Conservation (phyloP, 2,888 invertebrate species). For the Parasteatoda lunata region DNA sequence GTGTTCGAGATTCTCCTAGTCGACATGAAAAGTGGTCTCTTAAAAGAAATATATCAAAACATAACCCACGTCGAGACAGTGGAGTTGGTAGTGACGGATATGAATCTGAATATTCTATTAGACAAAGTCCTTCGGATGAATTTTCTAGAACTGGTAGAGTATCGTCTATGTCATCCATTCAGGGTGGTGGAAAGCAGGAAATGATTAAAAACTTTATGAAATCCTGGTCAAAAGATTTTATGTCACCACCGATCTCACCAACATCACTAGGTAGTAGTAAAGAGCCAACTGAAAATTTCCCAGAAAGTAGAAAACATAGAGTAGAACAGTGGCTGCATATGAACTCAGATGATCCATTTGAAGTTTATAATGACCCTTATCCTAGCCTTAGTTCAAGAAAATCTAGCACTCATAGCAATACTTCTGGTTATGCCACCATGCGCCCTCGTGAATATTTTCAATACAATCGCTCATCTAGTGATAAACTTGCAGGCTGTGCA, state of each 20-base stretch:
- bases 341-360: constrained; percentile 52
- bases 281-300: constrained; percentile 59
- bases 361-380: constrained; percentile 26
- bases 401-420: constrained; percentile 44
- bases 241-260: constrained; percentile 50
- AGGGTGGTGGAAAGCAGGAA: constrained; percentile 37
- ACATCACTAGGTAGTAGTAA: constrained; percentile 40
- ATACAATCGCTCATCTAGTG: constrained; percentile 63
- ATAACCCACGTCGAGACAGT: constrained; percentile 63
- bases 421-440: constrained; percentile 64
- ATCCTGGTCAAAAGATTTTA: constrained; percentile 57
- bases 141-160: constrained; percentile 53
- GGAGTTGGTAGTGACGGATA: constrained; percentile 68
- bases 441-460: constrained; percentile 60
- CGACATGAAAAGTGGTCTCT: constrained; percentile 54
- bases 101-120: constrained; percentile 63
- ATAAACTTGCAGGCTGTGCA: constrained; percentile 50
- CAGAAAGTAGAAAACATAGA: constrained; percentile 60
- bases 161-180: constrained; percentile 54
- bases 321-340: constrained; percentile 71
- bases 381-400: constrained; percentile 38
- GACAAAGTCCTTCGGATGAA: constrained; percentile 59
- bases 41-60: constrained; percentile 33
- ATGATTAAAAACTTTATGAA: constrained; percentile 57
- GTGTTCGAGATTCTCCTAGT: constrained; percentile 27